Percentiles rank a stretch among this genome's conserved stretches.
Conservation (phyloP, 2,113 vertebrate species). For the Actinemys pallida region DNA sequence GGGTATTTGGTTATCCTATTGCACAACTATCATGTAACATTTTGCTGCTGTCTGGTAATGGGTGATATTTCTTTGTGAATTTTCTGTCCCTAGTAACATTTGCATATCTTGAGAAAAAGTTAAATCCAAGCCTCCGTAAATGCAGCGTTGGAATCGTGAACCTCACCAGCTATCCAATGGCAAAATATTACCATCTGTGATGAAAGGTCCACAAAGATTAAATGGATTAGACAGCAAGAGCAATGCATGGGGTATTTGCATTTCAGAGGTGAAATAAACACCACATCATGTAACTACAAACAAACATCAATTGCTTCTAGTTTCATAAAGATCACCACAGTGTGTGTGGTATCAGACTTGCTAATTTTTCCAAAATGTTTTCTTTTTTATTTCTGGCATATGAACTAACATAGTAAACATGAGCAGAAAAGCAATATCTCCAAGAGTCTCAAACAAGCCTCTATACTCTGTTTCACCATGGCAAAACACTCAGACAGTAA, state of each 20-base stretch:
- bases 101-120: background rate
- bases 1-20: background rate
- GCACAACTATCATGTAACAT: conserved; percentile 30
- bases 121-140: background rate
- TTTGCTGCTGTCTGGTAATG: background rate
- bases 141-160: background rate
- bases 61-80: background rate
- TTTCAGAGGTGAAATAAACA: conserved; percentile 1
- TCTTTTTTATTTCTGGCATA: background rate
- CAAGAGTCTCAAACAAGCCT: background rate
- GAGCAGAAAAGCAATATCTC: background rate
- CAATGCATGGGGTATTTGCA: background rate
- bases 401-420: background rate
- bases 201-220: conserved; percentile 27
- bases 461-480: background rate
- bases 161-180: background rate
- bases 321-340: background rate
- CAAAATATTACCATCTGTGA: background rate
- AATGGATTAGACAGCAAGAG: conserved; percentile 25
- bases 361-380: background rate
- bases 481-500: background rate
- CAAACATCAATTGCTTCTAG: background rate
- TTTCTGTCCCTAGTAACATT: background rate
- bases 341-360: background rate
- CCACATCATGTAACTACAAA: background rate